Evolutionary conservation across 2,797 vertebrate genomes (phyloP).

Genomic region (Chelmon rostratus): DNA sequence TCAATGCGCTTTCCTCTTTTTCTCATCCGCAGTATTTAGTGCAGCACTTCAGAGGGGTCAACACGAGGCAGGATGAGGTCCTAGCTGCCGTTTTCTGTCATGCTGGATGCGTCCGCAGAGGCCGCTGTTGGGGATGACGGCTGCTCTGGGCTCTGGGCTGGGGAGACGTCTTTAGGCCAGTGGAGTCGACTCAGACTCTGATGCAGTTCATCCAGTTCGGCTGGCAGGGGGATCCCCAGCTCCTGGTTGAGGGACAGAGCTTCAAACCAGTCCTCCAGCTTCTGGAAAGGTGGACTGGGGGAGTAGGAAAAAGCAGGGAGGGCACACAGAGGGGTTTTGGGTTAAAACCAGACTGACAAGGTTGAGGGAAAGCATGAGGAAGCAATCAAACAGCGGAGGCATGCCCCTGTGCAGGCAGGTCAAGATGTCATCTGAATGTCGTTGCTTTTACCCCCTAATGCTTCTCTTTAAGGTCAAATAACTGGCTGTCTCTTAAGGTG

Average conservation of each 20-base stretch:
- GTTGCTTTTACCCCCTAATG: not conserved
- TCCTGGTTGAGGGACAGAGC: conserved; percentile 94
- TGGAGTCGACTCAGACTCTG: conserved; percentile 89
- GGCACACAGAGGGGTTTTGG: conserved; percentile 43
- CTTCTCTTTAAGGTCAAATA: conserved; percentile 10
- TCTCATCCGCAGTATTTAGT: conserved; percentile 59
- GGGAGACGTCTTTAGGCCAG: conserved; percentile 81
- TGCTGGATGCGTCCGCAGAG: conserved; percentile 71
- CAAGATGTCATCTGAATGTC: conserved; percentile 46
- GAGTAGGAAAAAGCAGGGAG: conserved; percentile 9
- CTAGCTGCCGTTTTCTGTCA: conserved; percentile 76
- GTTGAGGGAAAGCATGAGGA: conserved; percentile 64
- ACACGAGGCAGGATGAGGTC: conserved; percentile 9
- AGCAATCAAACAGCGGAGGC: conserved; percentile 62
- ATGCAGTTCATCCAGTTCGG: conserved; percentile 95
- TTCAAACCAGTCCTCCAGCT: conserved; percentile 95
- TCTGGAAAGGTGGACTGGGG: conserved; percentile 92
- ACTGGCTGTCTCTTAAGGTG: not conserved
- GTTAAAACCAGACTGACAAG: conserved; percentile 59
- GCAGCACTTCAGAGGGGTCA: conserved; percentile 67
- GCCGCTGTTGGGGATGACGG: conserved; percentile 65
- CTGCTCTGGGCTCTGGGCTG: conserved; percentile 60
- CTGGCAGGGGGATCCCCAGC: conserved; percentile 93
- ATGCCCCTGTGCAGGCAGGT: conserved; percentile 34
- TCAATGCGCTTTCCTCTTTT: conserved; percentile 39